Evolutionary conservation across 2,113 vertebrate genomes (phyloP).

Genomic region (Forbesichthys agassizii): DNA sequence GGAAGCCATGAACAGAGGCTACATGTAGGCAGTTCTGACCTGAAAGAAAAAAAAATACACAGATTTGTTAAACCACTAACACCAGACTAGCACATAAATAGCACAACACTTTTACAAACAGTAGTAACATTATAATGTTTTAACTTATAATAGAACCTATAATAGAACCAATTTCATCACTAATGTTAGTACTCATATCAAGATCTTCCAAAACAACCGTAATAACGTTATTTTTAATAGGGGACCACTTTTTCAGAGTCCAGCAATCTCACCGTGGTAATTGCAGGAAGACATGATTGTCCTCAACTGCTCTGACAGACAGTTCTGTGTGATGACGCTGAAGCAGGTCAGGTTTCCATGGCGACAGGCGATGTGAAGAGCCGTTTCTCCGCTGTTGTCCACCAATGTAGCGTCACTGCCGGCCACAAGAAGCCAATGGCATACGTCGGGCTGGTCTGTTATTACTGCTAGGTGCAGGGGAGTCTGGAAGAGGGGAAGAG

Average conservation of each 20-base stretch:
- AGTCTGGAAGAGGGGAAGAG: constrained; percentile 75
- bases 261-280: constrained; percentile 82
- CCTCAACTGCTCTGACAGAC: constrained; percentile 72
- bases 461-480: constrained; percentile 94
- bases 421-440: constrained; percentile 81
- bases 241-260: not conserved
- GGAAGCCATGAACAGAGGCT: constrained; percentile 86
- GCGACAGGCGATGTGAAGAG: constrained; percentile 93
- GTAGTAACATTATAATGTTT: too few relatives aligned
- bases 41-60: constrained; percentile 55
- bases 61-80: constrained; percentile 8
- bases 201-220: too few relatives aligned
- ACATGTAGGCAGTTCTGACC: constrained; percentile 95
- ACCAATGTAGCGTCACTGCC: constrained; percentile 89
- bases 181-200: too few relatives aligned
- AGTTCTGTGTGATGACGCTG: constrained; percentile 85
- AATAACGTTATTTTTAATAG: too few relatives aligned
- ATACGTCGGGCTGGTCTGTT: constrained; percentile 87
- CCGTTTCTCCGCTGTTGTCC: constrained; percentile 90
- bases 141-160: too few relatives aligned
- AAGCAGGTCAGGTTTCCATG: constrained; percentile 87
- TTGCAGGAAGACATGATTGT: constrained; percentile 83
- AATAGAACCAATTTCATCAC: too few relatives aligned
- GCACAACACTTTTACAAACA: too few relatives aligned
- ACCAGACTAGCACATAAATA: not conserved